Conservation (phyloP, 2,113 vertebrate genomes). For the Nansenia antarctica region DNA sequence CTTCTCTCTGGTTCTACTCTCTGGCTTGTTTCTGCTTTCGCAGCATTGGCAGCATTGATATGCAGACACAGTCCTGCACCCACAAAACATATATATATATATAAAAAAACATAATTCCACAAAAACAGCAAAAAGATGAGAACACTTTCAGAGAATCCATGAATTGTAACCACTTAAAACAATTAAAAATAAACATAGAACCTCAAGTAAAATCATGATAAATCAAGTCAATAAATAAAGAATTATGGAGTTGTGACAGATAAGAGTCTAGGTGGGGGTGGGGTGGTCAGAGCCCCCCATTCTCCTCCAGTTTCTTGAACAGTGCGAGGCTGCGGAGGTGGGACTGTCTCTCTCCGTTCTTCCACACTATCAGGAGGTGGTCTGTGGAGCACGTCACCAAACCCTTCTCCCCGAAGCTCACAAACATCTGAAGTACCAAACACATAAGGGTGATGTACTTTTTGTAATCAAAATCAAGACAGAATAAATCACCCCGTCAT, state of each 20-base stretch:
- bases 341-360: constrained; percentile 87
- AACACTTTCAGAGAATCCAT: background rate
- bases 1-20: too few relatives aligned
- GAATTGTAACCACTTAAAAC: background rate
- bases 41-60: too few relatives aligned
- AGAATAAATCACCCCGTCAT: too few relatives aligned
- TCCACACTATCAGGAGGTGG: constrained; percentile 95
- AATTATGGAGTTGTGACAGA: too few relatives aligned
- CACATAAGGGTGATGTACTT: background rate
- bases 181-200: background rate
- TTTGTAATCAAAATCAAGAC: background rate
- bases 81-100: too few relatives aligned
- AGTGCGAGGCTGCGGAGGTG: constrained; percentile 85
- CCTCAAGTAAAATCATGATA: background rate
- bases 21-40: too few relatives aligned
- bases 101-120: too few relatives aligned
- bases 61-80: too few relatives aligned
- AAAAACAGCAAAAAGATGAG: background rate
- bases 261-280: background rate
- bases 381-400: constrained; percentile 93
- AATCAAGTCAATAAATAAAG: too few relatives aligned
- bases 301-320: constrained; percentile 89
- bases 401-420: constrained; percentile 85
- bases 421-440: constrained; percentile 83
- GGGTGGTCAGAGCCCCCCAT: constrained; percentile 71